These are phyloP conservation scores for Tanypteryx hageni DNA, from an alignment of 2,888 invertebrate species.

Conservation along the genomic window DNA sequence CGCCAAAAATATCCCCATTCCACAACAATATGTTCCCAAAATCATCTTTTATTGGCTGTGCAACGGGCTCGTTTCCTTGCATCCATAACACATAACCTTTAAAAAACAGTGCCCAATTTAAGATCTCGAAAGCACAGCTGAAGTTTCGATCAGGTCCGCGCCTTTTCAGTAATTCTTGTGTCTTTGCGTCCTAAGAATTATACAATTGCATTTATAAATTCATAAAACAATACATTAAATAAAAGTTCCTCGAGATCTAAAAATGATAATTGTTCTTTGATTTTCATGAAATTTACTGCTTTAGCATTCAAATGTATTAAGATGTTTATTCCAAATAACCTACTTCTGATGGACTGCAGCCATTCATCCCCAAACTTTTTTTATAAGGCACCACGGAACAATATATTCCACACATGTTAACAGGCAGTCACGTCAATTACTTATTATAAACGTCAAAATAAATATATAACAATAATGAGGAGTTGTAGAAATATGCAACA, in stretches of 20 bases:
- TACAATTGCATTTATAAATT: not conserved
- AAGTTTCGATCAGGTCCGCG: constrained; percentile 79
- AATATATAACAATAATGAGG: not conserved
- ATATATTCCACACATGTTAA: not conserved
- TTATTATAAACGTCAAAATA: not conserved
- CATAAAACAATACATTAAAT: not conserved
- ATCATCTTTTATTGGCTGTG: constrained; percentile 83
- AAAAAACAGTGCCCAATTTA: constrained; percentile 72
- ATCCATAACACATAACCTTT: constrained; percentile 86
- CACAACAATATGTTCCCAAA: constrained; percentile 84
- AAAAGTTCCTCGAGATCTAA: no score
- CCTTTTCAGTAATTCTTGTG: constrained; percentile 74
- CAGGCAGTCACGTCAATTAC: not conserved
- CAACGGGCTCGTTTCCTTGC: constrained; percentile 82
- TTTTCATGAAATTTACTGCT: not conserved
- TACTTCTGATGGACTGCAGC: not conserved
- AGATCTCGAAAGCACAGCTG: constrained; percentile 69
- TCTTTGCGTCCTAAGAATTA: not conserved
- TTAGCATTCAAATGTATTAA: not conserved
- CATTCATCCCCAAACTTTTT: not conserved
- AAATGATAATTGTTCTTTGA: not conserved
- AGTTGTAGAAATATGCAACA: not conserved
- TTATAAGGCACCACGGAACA: not conserved
- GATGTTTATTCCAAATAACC: not conserved
- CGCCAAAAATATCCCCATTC: constrained; percentile 92